Evolutionary conservation across 1,140 invertebrate species (phyloP), one percentile per base, ranked within the genome.

Genomic region (Cryptotermes secundus): DNA sequence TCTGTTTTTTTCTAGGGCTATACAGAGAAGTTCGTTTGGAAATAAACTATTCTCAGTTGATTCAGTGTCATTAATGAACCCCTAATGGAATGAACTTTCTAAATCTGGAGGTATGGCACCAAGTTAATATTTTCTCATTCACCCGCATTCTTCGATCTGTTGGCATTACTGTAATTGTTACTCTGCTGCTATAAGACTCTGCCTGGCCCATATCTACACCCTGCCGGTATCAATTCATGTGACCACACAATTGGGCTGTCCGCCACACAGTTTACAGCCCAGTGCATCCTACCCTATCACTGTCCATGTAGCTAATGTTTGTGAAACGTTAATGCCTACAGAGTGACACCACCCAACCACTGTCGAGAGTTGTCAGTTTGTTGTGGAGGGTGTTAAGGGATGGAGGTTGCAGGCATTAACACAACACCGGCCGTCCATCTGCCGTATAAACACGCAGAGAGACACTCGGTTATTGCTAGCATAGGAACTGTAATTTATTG

Each of bases 311-410:
- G 59, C 59, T 72, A 72, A 72, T 72, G 59, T 72, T 72, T 72
- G 59, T 72, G 59, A 72, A 72, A 31, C 59, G 26, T 72, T 72
- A 72, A 72, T 72, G 59, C 31, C 26, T 16, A 10, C 45, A 49
- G 3, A 19, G 45, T 49, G 45, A 49, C 16, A 22, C 45, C 45
- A 22, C 59, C n/a, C 59, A 31, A 72, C 59, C 59, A 72, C 26
- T 31, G 59, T 72, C 59, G 59, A 72, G 59, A 72, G n/a, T 72
- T 72, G 59, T 72, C 59, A 72, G 59, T n/a, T 6, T 72, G 59
- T 72, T 31, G 9, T 10, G 59, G 59, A 72, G 59, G 26, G 59
- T 72, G 59, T 72, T 72, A 72, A 31, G 59, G 59, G 59, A 72
- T 72, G 59, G 59, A 16, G 59, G 59, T 72, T 31, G 59, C n/a